phyloP scores from a whole-genome alignment of 2,888 invertebrate species.

The Eucera pruinosa region DNA sequence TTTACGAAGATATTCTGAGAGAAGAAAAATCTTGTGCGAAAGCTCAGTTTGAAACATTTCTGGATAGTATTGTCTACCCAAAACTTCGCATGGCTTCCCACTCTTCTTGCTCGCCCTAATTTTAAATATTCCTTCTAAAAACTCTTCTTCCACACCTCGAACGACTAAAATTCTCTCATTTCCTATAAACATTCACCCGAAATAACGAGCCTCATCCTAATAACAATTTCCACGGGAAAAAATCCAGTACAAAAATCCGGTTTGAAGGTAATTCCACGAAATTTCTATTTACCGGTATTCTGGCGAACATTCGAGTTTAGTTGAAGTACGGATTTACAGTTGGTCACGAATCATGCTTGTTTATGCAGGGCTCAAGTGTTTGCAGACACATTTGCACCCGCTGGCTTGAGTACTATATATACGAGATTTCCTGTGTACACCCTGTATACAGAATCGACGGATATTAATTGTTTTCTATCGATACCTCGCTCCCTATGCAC shows the following conservation, averaged over 20 bases:
- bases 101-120: too few relatives aligned
- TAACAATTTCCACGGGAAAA: too few relatives aligned
- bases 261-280: conserved; percentile 7
- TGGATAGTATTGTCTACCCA: too few relatives aligned
- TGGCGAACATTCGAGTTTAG: conserved; percentile 15
- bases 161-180: not conserved
- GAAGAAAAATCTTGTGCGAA: too few relatives aligned
- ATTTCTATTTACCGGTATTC: conserved; percentile 16
- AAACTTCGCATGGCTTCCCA: too few relatives aligned
- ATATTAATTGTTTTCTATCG: conserved; percentile 66
- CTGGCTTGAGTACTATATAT: conserved; percentile 1
- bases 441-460: conserved; percentile 47
- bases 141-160: too few relatives aligned
- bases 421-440: not conserved
- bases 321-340: conserved; percentile 45
- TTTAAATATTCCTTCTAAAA: too few relatives aligned
- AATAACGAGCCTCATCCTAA: too few relatives aligned
- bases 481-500: conserved; percentile 16
- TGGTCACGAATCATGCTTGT: conserved; percentile 52
- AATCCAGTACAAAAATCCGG: too few relatives aligned
- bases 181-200: too few relatives aligned
- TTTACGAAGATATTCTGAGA: too few relatives aligned
- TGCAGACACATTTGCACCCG: conserved; percentile 39
- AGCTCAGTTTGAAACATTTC: too few relatives aligned
- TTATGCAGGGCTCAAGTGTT: conserved; percentile 42